phyloP scores from a whole-genome alignment of 37 sponge, comb jelly and placozoan genomes.

The Beroe ovata region DNA sequence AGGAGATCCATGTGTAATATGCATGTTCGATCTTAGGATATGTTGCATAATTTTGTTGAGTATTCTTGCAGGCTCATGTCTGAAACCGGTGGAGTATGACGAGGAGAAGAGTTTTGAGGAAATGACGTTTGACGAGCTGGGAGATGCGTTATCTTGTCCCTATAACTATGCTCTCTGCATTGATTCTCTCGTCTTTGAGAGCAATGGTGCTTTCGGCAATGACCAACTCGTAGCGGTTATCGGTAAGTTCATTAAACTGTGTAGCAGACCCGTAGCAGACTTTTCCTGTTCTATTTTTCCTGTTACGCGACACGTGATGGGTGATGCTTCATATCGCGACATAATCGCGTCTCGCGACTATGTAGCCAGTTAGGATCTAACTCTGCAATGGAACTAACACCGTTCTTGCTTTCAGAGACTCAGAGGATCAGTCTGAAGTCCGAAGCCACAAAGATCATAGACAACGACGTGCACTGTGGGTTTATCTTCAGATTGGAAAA shows the following conservation, averaged over 20 bases:
- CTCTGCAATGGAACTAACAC: too few relatives aligned
- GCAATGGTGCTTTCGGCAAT: conserved; percentile 49
- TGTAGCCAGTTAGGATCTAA: too few relatives aligned
- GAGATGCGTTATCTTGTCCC: conserved; percentile 55
- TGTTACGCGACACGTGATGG: too few relatives aligned
- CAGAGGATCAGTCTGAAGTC: conserved; percentile 36
- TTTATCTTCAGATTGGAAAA: conserved; percentile 44
- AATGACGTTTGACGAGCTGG: conserved; percentile 65
- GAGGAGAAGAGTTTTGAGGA: conserved; percentile 67
- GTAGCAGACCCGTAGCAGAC: not conserved
- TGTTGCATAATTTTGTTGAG: too few relatives aligned
- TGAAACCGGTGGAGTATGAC: conserved; percentile 36
- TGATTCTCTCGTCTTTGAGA: conserved; percentile 52
- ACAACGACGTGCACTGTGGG: conserved; percentile 43
- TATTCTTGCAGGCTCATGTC: conserved; percentile 32
- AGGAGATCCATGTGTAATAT: too few relatives aligned
- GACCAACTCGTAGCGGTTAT: conserved; percentile 34
- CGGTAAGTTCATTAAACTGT: not conserved
- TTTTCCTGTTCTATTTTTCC: too few relatives aligned
- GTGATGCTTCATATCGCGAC: too few relatives aligned
- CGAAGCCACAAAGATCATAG: not conserved
- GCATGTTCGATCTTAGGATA: too few relatives aligned
- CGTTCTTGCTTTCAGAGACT: not conserved
- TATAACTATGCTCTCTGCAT: conserved; percentile 63
- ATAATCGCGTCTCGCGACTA: too few relatives aligned